Percentiles rank a stretch among this genome's conserved stretches.
Conservation (phyloP, 2,113 vertebrate species). For the Oplegnathus fasciatus region DNA sequence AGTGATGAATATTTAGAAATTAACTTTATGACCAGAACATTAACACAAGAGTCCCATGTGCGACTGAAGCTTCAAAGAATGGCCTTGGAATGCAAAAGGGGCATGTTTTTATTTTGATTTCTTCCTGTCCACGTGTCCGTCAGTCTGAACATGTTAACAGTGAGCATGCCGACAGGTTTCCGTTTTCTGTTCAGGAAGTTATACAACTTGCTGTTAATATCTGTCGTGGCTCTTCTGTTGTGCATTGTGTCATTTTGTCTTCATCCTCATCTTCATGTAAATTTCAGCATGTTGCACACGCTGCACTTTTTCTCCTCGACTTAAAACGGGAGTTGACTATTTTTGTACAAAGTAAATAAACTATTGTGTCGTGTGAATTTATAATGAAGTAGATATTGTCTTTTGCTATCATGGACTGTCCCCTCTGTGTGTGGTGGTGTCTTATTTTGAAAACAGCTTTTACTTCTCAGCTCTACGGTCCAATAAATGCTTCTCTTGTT, state of each 20-base stretch:
- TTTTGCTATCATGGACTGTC: constrained; percentile 53
- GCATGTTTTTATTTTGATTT: constrained; percentile 68
- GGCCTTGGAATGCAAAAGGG: constrained; percentile 86
- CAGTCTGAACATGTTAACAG: constrained; percentile 46
- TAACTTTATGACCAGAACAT: not conserved
- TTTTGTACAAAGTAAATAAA: constrained; percentile 36
- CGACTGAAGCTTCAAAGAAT: constrained; percentile 80
- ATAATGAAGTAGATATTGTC: constrained; percentile 50
- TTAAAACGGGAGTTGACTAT: constrained; percentile 6
- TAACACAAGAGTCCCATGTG: constrained; percentile 19
- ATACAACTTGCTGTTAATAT: constrained; percentile 44
- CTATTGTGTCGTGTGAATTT: not conserved
- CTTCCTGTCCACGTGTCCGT: constrained; percentile 27
- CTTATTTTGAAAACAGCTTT: constrained; percentile 21
- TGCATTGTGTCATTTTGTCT: constrained; percentile 35
- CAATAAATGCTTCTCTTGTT: constrained; percentile 49
- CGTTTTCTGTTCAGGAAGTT: constrained; percentile 60
- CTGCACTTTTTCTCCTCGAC: constrained; percentile 43
- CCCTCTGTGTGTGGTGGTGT: constrained; percentile 63
- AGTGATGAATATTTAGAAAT: not conserved
- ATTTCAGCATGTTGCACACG: constrained; percentile 70
- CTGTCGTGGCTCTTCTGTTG: constrained; percentile 27
- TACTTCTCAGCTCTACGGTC: not conserved
- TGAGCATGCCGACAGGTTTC: constrained; percentile 68
- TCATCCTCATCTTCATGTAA: constrained; percentile 48